Percentiles rank a stretch among this genome's conserved stretches.
Conservation (phyloP, 2,797 vertebrate genomes). For the Mionectes olivaceus region DNA sequence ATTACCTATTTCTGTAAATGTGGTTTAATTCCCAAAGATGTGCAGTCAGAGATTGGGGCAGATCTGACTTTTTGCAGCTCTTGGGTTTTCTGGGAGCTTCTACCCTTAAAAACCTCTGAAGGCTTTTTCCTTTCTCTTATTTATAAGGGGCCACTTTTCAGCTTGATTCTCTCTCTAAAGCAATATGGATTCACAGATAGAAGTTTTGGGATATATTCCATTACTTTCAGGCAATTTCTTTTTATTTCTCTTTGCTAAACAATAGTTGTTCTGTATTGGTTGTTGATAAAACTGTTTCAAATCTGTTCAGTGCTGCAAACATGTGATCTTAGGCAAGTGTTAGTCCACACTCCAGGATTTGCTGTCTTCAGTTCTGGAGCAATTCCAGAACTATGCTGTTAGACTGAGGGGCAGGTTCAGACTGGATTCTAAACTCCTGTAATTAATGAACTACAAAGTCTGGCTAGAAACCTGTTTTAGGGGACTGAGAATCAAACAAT, state of each 20-base stretch:
- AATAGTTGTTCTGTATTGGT: neutral
- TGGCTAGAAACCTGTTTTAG: neutral
- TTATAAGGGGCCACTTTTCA: neutral
- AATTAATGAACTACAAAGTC: neutral
- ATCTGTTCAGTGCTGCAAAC: neutral
- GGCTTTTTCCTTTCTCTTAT: neutral
- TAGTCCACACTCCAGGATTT: neutral
- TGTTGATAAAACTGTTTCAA: neutral
- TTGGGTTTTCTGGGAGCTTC: neutral
- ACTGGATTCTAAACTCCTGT: neutral
- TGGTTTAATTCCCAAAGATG: neutral
- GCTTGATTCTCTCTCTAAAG: neutral
- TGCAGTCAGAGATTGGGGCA: neutral
- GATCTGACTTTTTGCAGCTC: neutral
- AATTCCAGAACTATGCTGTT: neutral
- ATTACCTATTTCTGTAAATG: conserved; percentile 5
- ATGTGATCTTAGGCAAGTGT: neutral
- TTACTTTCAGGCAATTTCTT: neutral
- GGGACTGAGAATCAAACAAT: neutral
- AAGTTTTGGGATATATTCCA: neutral
- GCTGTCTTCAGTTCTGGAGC: neutral
- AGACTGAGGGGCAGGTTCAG: neutral
- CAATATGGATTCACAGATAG: neutral
- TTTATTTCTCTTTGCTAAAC: neutral
- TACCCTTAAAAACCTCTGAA: neutral